Conservation (phyloP, 2,113 vertebrate species). For the Erythrolamprus reginae region DNA sequence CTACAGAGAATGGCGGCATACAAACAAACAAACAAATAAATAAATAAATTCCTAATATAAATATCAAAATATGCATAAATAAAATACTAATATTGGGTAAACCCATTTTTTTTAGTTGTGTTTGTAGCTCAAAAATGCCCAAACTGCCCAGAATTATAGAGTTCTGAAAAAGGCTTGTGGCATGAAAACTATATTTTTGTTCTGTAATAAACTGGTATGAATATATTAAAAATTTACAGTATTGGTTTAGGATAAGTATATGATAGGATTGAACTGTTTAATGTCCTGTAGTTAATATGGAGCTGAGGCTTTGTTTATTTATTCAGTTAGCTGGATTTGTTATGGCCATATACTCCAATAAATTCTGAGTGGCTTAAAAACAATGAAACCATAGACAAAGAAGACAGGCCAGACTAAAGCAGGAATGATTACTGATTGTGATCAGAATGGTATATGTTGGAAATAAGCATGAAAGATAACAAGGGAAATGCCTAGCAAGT, state of each 20-base stretch:
- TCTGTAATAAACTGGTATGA: neutral
- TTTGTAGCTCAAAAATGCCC: neutral
- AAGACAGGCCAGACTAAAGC: neutral
- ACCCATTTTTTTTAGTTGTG: neutral
- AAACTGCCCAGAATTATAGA: neutral
- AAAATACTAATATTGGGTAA: neutral
- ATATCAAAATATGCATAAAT: neutral
- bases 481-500: neutral
- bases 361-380: neutral
- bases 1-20: no score
- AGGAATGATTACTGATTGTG: neutral
- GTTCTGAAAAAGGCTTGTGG: neutral
- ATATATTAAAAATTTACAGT: neutral
- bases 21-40: no score
- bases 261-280: neutral
- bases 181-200: neutral
- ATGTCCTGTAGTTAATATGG: neutral
- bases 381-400: neutral
- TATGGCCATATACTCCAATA: neutral
- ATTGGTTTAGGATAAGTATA: neutral
- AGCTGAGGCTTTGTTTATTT: neutral
- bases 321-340: neutral
- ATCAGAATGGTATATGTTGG: neutral
- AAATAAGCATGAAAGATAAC: neutral
- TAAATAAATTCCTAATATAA: neutral